These are phyloP conservation scores for Arbacia lixula DNA, from an alignment of 53 echinoderm and acorn worm species.

Conservation along the genomic window DNA sequence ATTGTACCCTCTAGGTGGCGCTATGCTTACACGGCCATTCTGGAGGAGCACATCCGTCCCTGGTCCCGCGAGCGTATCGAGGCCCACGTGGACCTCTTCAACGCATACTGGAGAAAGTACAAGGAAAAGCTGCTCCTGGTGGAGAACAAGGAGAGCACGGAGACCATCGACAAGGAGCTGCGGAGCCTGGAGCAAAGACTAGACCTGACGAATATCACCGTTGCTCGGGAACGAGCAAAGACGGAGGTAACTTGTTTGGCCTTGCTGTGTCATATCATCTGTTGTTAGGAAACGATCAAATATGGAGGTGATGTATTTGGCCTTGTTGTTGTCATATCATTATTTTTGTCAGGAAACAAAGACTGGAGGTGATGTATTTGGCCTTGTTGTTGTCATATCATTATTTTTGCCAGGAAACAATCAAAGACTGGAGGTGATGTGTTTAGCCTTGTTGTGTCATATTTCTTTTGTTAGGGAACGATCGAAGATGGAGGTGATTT, in stretches of 20 bases:
- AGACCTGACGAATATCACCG: constrained; percentile 90
- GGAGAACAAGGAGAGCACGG: constrained; percentile 65
- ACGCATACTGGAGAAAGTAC: constrained; percentile 73
- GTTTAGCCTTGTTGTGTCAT: too few relatives aligned
- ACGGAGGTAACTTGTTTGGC: constrained; percentile 62
- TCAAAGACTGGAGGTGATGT: too few relatives aligned
- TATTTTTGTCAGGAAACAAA: too few relatives aligned
- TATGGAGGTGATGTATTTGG: too few relatives aligned
- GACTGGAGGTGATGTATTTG: too few relatives aligned
- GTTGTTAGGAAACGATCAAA: too few relatives aligned
- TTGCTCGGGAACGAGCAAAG: constrained; percentile 90
- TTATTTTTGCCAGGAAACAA: too few relatives aligned
- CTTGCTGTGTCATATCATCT: not conserved
- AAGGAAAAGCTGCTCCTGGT: constrained; percentile 71
- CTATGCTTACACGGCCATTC: constrained; percentile 80
- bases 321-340: too few relatives aligned
- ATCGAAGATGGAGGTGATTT: too few relatives aligned
- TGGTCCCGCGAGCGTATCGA: constrained; percentile 81
- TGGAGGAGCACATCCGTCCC: constrained; percentile 88
- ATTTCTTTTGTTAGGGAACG: too few relatives aligned
- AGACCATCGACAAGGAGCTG: constrained; percentile 40
- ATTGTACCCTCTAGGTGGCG: too few relatives aligned
- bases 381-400: too few relatives aligned
- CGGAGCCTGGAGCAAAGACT: constrained; percentile 52
- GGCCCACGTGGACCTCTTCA: constrained; percentile 74